phyloP scores from a whole-genome alignment of 64 coral and sea anemone genomes.

The Porites lutea region DNA sequence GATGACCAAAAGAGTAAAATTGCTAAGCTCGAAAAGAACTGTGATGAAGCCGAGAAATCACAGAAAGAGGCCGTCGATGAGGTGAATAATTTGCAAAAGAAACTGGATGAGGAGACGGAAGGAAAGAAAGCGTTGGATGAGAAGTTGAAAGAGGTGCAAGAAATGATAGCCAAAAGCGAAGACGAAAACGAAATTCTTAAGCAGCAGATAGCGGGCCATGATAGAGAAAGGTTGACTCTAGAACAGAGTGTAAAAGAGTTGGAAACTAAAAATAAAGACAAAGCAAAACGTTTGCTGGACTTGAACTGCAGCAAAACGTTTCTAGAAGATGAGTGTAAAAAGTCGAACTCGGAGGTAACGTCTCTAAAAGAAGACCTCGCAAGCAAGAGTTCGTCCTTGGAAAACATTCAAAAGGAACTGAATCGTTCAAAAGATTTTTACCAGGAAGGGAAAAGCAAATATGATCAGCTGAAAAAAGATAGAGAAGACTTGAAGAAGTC shows the following conservation, averaged over 20 bases:
- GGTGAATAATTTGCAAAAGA: conserved; percentile 7
- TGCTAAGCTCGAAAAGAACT: conserved; percentile 18
- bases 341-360: background rate
- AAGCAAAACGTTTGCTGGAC: conserved; percentile 3
- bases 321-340: conserved; percentile 6
- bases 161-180: conserved; percentile 32
- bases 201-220: conserved; percentile 7
- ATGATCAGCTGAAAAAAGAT: background rate
- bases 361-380: conserved; percentile 7
- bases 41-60: conserved; percentile 6
- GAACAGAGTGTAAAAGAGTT: conserved; percentile 6
- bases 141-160: conserved; percentile 8
- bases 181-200: conserved; percentile 48
- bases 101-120: background rate
- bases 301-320: conserved; percentile 8
- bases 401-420: conserved; percentile 24
- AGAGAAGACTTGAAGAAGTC: conserved; percentile 9
- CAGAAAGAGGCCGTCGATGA: conserved; percentile 31
- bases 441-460: conserved; percentile 15
- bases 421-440: conserved; percentile 23
- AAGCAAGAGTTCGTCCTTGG: conserved; percentile 28
- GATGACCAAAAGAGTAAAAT: conserved; percentile 31
- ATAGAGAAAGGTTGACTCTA: conserved; percentile 20
- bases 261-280: conserved; percentile 14
- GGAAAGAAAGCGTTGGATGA: background rate